Evolutionary conservation across 2,888 invertebrate genomes (phyloP).

Genomic region (Melanostoma mellinum): DNA sequence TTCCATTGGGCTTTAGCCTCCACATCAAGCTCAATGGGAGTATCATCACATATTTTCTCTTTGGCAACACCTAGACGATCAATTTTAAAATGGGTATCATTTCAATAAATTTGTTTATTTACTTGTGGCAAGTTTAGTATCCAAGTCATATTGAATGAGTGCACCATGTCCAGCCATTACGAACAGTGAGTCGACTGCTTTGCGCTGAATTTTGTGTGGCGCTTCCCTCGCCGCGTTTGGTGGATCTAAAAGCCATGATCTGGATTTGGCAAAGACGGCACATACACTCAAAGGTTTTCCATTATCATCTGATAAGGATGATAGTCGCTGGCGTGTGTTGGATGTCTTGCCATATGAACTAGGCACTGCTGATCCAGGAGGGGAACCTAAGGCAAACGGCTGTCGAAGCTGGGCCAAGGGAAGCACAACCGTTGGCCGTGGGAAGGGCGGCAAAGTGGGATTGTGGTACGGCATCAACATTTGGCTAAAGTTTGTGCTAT

Average conservation of each 20-base stretch:
- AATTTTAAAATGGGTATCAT: slow-evolving; percentile 1
- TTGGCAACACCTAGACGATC: slow-evolving; percentile 86
- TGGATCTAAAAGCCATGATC: slow-evolving; percentile 86
- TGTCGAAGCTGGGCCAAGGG: slow-evolving; percentile 94
- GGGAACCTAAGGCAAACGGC: slow-evolving; percentile 82
- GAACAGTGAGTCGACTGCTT: slow-evolving; percentile 92
- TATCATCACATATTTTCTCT: slow-evolving; percentile 93
- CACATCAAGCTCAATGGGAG: slow-evolving; percentile 92
- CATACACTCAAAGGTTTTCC: slow-evolving; percentile 89
- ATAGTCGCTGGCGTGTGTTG: slow-evolving; percentile 85
- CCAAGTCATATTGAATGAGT: slow-evolving; percentile 93
- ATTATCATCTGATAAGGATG: slow-evolving; percentile 88
- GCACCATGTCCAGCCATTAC: slow-evolving; percentile 94
- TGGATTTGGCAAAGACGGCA: slow-evolving; percentile 89
- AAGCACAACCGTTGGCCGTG: slow-evolving; percentile 90
- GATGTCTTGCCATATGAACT: slow-evolving; percentile 65
- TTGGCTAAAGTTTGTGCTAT: slow-evolving; percentile 81
- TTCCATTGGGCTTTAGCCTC: slow-evolving; percentile 95
- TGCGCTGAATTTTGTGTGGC: slow-evolving; percentile 82
- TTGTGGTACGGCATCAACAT: slow-evolving; percentile 88
- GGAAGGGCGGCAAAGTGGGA: slow-evolving; percentile 95
- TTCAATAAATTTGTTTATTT: slow-evolving; percentile 54
- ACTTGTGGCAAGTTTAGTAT: slow-evolving; percentile 86
- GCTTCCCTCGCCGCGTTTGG: slow-evolving; percentile 82
- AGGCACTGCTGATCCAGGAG: slow-evolving; percentile 77